Evolutionary conservation across 2,113 vertebrate genomes (phyloP).

Genomic region (Indicator indicator): DNA sequence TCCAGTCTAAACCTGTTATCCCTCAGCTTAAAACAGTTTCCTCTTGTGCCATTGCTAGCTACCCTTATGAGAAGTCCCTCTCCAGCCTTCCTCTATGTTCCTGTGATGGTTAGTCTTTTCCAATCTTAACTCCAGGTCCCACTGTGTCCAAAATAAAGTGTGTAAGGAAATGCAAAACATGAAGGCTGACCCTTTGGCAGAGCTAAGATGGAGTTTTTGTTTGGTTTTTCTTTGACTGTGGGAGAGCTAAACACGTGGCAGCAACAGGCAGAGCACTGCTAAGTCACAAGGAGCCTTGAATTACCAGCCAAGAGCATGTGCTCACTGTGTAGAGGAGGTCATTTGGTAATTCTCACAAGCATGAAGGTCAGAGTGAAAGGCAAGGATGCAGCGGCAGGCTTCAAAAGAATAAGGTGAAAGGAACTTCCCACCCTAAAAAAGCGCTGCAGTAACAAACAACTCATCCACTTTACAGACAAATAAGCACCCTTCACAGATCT

Average conservation of each 20-base stretch:
- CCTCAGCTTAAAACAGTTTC: too few relatives aligned
- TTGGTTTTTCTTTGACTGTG: not conserved
- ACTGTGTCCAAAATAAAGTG: not conserved
- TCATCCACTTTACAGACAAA: not conserved
- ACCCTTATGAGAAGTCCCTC: too few relatives aligned
- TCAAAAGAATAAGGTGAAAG: not conserved
- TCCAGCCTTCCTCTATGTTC: too few relatives aligned
- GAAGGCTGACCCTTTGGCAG: not conserved
- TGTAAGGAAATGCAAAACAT: not conserved
- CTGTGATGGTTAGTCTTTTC: too few relatives aligned
- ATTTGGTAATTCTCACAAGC: not conserved
- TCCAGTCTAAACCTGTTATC: too few relatives aligned
- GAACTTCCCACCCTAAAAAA: accelerated
- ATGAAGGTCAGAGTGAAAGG: not conserved
- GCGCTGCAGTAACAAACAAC: not conserved
- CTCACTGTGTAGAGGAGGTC: not conserved
- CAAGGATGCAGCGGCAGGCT: not conserved
- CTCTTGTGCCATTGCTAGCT: too few relatives aligned
- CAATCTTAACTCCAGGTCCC: not conserved
- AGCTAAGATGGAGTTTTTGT: not conserved
- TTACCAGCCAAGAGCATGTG: not conserved
- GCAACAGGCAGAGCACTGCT: not conserved
- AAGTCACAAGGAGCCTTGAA: not conserved
- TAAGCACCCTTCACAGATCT: not conserved
- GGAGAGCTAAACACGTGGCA: not conserved